These are phyloP conservation scores for Propsilocerus akamusi DNA, from an alignment of 1,140 invertebrate species.

Conservation along the genomic window DNA sequence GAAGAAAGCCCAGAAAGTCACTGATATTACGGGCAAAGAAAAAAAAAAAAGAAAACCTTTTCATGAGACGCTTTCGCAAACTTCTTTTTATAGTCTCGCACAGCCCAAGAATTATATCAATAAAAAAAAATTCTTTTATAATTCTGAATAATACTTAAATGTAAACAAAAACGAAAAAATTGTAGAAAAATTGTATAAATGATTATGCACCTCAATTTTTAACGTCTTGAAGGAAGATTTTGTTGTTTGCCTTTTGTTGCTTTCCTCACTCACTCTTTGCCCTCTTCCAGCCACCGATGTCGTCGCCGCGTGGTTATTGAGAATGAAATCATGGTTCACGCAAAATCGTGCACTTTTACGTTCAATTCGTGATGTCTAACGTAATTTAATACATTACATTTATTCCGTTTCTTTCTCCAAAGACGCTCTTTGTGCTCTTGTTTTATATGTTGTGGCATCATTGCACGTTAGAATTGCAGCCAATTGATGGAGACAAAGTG, in stretches of 20 bases:
- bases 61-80: no score
- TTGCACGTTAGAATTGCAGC: no score
- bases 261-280: neutral
- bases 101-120: no score
- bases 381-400: conserved; percentile 4
- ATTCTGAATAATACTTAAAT: no score
- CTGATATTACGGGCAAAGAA: no score
- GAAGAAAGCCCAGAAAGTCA: no score
- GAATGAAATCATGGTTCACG: neutral
- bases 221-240: neutral
- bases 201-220: neutral
- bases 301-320: neutral
- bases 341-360: conserved; percentile 4
- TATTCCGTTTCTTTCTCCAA: neutral
- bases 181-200: neutral
- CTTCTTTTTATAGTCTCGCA: no score
- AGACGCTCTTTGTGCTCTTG: neutral
- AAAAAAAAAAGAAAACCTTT: no score
- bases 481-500: no score
- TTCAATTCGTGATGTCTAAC: conserved; percentile 3
- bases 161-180: neutral
- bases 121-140: no score
- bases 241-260: neutral
- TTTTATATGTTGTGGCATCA: no score
- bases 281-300: neutral